Evolutionary conservation across 2,888 invertebrate genomes (phyloP).

Genomic region (Troides helena): DNA sequence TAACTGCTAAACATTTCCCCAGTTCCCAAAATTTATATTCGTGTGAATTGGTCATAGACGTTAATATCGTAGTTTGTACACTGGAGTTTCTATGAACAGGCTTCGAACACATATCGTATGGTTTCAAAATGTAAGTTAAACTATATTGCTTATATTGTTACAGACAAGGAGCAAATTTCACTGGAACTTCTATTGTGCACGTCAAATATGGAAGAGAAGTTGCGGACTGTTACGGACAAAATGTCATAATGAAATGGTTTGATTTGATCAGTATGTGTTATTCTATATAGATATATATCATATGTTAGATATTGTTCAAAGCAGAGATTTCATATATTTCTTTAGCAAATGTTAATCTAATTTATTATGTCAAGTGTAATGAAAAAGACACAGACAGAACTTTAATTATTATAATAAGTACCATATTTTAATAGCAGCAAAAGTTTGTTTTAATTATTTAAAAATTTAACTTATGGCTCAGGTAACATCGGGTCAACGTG

Average conservation of each 20-base stretch:
- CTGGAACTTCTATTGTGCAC: slow-evolving; percentile 67
- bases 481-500: slow-evolving; percentile 79
- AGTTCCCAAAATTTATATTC: not conserved
- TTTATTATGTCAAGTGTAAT: no score
- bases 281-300: not conserved
- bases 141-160: slow-evolving; percentile 36
- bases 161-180: slow-evolving; percentile 69
- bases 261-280: slow-evolving; percentile 69
- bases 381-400: no score
- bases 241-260: slow-evolving; percentile 77
- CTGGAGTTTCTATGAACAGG: slow-evolving; percentile 10
- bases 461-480: slow-evolving; percentile 32
- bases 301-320: not conserved
- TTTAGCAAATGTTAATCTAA: no score
- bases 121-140: slow-evolving; percentile 11
- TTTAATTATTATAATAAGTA: not conserved
- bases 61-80: not conserved
- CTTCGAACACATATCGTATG: not conserved
- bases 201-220: slow-evolving; percentile 68
- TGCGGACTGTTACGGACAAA: slow-evolving; percentile 70
- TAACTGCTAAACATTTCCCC: no score
- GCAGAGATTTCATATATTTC: not conserved
- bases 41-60: not conserved
- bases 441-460: not conserved
- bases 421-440: not conserved